Evolutionary conservation across 2,888 invertebrate species (phyloP).

Genomic region (Hirudinaria manillensis): DNA sequence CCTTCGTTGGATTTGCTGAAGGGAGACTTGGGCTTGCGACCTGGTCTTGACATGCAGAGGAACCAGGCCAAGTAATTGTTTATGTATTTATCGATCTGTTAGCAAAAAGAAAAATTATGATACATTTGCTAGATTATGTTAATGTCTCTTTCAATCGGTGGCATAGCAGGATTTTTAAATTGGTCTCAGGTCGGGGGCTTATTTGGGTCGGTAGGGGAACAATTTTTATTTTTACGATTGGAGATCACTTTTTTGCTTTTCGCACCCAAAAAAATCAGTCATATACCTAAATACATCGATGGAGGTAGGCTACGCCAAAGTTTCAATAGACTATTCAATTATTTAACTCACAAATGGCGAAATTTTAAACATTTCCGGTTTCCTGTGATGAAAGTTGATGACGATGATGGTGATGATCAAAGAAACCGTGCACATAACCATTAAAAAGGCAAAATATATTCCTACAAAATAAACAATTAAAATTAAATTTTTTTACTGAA

Average conservation of each 20-base stretch:
- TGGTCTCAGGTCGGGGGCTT: too few relatives aligned
- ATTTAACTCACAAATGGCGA: conserved; percentile 53
- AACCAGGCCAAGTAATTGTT: conserved; percentile 42
- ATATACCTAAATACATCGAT: not conserved
- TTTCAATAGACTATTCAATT: too few relatives aligned
- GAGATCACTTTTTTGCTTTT: too few relatives aligned
- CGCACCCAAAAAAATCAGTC: not conserved
- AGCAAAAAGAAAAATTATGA: too few relatives aligned
- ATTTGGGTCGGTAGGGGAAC: too few relatives aligned
- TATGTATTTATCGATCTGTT: conserved; percentile 39
- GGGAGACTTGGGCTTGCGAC: conserved; percentile 37
- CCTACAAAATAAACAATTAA: too few relatives aligned
- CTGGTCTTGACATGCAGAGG: conserved; percentile 40
- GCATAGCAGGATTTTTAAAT: too few relatives aligned
- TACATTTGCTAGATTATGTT: too few relatives aligned
- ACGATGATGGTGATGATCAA: conserved; percentile 93
- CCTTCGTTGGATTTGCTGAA: conserved; percentile 36
- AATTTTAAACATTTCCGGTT: conserved; percentile 77
- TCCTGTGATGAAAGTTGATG: conserved; percentile 91
- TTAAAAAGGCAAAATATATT: conserved; percentile 95
- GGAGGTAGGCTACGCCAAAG: not conserved
- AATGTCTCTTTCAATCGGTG: too few relatives aligned
- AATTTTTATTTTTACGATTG: too few relatives aligned
- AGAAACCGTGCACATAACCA: conserved; percentile 96
- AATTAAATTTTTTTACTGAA: too few relatives aligned